Evolutionary conservation across 2,113 vertebrate species (phyloP).

Genomic region (Ursus arctos): DNA sequence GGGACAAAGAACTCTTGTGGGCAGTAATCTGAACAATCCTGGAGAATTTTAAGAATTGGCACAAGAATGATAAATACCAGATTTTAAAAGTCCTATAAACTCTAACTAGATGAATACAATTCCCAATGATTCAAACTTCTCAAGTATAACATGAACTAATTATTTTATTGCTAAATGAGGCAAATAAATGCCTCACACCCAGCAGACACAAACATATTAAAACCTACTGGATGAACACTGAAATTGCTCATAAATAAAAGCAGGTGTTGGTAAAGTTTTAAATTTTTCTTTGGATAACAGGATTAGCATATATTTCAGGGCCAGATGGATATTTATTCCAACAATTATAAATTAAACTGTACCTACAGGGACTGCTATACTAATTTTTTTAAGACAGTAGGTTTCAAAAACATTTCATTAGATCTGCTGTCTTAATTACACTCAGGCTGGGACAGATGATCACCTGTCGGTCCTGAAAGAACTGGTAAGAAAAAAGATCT

Average conservation of each 20-base stretch:
- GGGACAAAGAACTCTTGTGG: background rate
- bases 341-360: background rate
- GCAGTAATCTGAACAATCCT: background rate
- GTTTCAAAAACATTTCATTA: background rate
- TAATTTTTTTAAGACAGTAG: background rate
- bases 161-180: constrained; percentile 1
- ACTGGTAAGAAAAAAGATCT: background rate
- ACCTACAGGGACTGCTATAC: background rate
- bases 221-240: background rate
- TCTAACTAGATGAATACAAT: background rate
- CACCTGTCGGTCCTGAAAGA: background rate
- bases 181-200: background rate
- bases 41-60: background rate
- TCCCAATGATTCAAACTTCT: background rate
- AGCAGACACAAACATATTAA: background rate
- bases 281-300: background rate
- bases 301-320: background rate
- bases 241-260: background rate
- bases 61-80: background rate
- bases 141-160: background rate
- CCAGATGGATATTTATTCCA: background rate
- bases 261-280: background rate
- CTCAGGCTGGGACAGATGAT: background rate
- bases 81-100: background rate
- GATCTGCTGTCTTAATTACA: background rate